Evolutionary conservation across 35 echinoderm and acorn worm species (phyloP).

Genomic region (Ptychodera flava): DNA sequence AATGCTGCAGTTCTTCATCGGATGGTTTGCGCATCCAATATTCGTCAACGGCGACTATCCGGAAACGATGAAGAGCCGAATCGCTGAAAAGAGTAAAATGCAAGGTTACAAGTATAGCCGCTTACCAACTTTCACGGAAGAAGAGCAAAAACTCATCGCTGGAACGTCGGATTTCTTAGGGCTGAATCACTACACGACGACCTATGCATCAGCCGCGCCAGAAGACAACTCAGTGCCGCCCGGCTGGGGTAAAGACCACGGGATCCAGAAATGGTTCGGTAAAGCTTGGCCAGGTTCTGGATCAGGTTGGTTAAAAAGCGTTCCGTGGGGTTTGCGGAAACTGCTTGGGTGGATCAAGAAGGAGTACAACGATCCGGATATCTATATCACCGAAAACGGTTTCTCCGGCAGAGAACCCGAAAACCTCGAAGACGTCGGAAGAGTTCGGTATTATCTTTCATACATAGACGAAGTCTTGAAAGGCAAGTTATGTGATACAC

Average conservation of each 20-base stretch:
- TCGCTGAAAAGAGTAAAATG: constrained; percentile 62
- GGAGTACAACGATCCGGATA: constrained; percentile 40
- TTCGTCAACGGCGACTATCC: constrained; percentile 88
- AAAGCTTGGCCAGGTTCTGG: constrained; percentile 51
- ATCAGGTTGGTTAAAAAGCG: constrained; percentile 69
- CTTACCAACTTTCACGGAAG: constrained; percentile 73
- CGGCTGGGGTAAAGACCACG: constrained; percentile 46
- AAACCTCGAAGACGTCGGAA: constrained; percentile 59
- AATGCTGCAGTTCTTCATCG: constrained; percentile 67
- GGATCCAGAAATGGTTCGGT: constrained; percentile 35
- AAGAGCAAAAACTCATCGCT: constrained; percentile 47
- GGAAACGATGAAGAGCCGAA: constrained; percentile 65
- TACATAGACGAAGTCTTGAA: constrained; percentile 94
- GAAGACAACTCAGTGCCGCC: constrained; percentile 17
- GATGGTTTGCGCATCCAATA: constrained; percentile 88
- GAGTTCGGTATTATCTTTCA: constrained; percentile 52
- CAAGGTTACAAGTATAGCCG: constrained; percentile 50
- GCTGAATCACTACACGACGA: constrained; percentile 90
- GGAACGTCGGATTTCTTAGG: constrained; percentile 77
- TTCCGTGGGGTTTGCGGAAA: constrained; percentile 69
- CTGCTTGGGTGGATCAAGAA: constrained; percentile 64
- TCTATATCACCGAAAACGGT: constrained; percentile 98
- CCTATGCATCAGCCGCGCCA: constrained; percentile 4
- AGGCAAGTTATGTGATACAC: constrained; percentile 42
- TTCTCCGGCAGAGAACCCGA: constrained; percentile 49